A percentile compares a stretch with the other conserved stretches of the same genome.
These are phyloP conservation scores for Metellina segmentata DNA, from an alignment of 2,888 invertebrate genomes.

Conservation along the genomic window DNA sequence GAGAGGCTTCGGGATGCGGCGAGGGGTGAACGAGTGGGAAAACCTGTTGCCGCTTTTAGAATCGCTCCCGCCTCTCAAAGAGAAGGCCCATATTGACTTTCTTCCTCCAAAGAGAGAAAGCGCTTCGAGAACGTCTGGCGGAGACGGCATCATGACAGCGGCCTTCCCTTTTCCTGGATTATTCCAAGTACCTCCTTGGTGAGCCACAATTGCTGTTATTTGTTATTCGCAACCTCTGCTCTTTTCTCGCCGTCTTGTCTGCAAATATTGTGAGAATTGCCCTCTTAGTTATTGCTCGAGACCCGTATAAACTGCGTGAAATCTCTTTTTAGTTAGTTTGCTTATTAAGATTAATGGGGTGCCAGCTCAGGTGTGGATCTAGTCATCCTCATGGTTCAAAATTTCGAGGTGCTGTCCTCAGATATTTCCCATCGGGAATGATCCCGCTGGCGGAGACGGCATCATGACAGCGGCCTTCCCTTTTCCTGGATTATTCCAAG, in stretches of 20 bases:
- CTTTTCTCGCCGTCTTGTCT: background rate
- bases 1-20: too few relatives aligned
- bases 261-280: background rate
- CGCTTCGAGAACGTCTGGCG: constrained; percentile 6
- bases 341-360: too few relatives aligned
- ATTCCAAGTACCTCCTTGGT: background rate
- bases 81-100: constrained; percentile 54
- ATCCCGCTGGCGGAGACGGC: background rate
- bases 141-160: background rate
- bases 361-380: too few relatives aligned
- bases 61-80: constrained; percentile 26
- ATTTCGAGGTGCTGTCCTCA: too few relatives aligned
- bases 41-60: constrained; percentile 74
- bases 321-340: too few relatives aligned
- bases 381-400: too few relatives aligned
- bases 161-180: background rate
- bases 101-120: background rate
- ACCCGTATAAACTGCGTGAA: too few relatives aligned
- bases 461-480: background rate
- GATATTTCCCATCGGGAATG: too few relatives aligned
- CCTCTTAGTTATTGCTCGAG: too few relatives aligned
- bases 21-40: constrained; percentile 46
- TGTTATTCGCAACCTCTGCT: background rate
- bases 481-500: background rate
- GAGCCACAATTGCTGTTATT: background rate